phyloP scores from a whole-genome alignment of 2,797 vertebrate species.

The Acanthurus leucopareius region DNA sequence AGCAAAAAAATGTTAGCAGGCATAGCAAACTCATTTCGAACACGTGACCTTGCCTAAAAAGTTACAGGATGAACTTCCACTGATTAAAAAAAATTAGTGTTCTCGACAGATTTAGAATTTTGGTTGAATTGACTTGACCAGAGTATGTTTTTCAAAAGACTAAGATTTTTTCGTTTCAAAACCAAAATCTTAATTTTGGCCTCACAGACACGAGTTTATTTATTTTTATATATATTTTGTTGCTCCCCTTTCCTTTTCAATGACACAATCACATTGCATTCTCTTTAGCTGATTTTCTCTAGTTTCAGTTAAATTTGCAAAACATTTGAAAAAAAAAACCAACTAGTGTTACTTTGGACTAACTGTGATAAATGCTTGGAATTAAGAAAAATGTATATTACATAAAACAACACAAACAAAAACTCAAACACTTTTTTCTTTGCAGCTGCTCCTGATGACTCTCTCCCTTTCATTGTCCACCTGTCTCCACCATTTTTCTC shows the following conservation, averaged over 20 bases:
- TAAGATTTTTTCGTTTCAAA: background rate
- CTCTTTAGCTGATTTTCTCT: no score
- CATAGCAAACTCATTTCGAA: background rate
- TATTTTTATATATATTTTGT: no score
- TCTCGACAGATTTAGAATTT: background rate
- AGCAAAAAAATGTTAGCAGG: no score
- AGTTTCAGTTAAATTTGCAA: no score
- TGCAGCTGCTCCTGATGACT: slow-evolving; percentile 14
- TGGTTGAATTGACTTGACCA: background rate
- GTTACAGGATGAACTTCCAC: background rate
- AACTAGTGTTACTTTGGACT: background rate
- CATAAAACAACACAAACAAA: background rate
- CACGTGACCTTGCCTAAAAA: background rate
- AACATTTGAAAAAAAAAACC: no score
- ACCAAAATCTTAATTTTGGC: background rate
- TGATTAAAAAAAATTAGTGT: background rate
- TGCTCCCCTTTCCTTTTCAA: no score
- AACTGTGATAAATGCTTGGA: background rate
- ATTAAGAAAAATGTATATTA: background rate
- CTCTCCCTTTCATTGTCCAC: slow-evolving; percentile 39
- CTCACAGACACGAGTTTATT: background rate
- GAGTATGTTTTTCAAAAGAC: no score
- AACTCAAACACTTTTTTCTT: slow-evolving; percentile 27
- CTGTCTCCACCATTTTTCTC: slow-evolving; percentile 40
- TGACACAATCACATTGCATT: no score